Percentiles rank a stretch among this genome's conserved stretches.
phyloP scores from a whole-genome alignment of 2,113 vertebrate genomes.

The Aphyosemion australe region DNA sequence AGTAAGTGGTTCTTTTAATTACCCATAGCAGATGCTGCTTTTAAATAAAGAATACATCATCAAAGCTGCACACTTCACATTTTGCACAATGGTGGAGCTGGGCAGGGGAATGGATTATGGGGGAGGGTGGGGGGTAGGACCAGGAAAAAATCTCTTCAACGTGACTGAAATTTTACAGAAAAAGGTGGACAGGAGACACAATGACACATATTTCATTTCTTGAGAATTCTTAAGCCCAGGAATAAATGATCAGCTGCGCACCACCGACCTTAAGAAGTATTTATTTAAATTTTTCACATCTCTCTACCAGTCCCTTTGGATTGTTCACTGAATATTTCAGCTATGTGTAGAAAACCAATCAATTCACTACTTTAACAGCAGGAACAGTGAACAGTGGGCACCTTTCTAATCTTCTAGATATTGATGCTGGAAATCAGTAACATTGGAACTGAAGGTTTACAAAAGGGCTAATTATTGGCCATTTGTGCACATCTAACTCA shows the following conservation, averaged over 20 bases:
- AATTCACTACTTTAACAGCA: background rate
- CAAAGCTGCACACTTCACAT: conserved; percentile 65
- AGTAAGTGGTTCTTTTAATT: conserved; percentile 79
- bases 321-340: background rate
- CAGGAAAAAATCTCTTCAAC: conserved; percentile 4
- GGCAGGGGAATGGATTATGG: conserved; percentile 50
- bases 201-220: too few relatives aligned
- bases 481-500: too few relatives aligned
- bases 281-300: background rate
- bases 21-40: conserved; percentile 80
- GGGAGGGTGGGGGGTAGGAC: background rate
- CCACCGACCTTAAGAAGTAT: background rate
- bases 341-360: background rate
- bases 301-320: background rate
- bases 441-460: background rate
- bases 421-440: background rate
- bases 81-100: conserved; percentile 58
- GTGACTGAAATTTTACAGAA: conserved; percentile 11
- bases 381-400: background rate
- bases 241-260: background rate
- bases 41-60: conserved; percentile 80
- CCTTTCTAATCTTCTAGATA: background rate
- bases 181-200: conserved; percentile 3
- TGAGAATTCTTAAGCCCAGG: background rate
- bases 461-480: background rate